Evolutionary conservation across 2,113 vertebrate genomes (phyloP), one percentile per base, ranked within the genome.

Genomic region (Desmodus rotundus): DNA sequence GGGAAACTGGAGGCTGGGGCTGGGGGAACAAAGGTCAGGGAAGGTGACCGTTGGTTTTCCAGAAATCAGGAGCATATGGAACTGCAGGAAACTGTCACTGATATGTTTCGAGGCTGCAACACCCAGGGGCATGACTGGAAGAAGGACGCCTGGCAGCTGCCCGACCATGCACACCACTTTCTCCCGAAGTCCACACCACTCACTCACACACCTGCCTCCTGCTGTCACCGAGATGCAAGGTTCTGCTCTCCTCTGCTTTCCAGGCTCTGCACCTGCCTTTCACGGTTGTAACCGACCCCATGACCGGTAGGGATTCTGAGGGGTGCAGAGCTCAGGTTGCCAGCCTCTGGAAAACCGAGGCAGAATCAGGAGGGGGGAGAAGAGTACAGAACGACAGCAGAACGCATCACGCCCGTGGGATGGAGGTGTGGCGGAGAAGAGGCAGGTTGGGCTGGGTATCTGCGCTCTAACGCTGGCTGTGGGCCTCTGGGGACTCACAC

Each of bases 121-220:
- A n/a, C 11, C 38, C 26, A 54, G 8, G 17, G 50, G 0, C 36
- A 8, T 1, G n/a, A 20, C 26, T 33, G 19, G 2, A 31, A 76
- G 50, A 38, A 3, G 13, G 63, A 12, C 20, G 13, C 15, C 10
- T 73, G 61, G 61, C 11, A n/a, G 61, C 24, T 41, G n/a, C 58
- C 20, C n/a, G 24, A n/a, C 5, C 36, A 43, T 3, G 26, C 22
- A n/a, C 24, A 7, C 14, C 4, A 0, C 13, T 8, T 0, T 5
- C 3, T 43, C 56, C 43, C 19, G 12, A 82, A 50, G 61, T 24
- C 50, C 65, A 10, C 20, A 7, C 7, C 19, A 6, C 17, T 33
- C 28, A 24, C 56, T 33, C 22, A 28, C 56, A 50, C 61, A 31
- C 56, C 56, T 58, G 26, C 61, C 61, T 19, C 15, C 67, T n/a